A percentile compares a stretch with the other conserved stretches of the same genome.
Evolutionary conservation across 2,888 invertebrate species (phyloP).

Genomic region (Stramonita haemastoma): DNA sequence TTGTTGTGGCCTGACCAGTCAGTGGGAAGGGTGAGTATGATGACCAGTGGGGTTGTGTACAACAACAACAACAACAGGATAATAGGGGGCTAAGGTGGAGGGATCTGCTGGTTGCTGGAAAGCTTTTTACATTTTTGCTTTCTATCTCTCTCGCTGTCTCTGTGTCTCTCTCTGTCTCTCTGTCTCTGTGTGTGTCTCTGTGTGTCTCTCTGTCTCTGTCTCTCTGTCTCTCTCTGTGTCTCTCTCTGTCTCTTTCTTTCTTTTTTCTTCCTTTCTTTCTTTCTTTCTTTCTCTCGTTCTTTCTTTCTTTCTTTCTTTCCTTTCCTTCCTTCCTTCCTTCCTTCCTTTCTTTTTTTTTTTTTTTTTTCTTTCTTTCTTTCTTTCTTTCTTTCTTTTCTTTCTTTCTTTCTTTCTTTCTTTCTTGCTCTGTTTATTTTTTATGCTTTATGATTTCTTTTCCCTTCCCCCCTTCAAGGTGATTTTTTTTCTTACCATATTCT

Average conservation of each 20-base stretch:
- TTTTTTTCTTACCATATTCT: too few species aligned
- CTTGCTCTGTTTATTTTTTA: not conserved
- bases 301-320: too few species aligned
- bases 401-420: not conserved
- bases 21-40: conserved; percentile 32
- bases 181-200: too few species aligned
- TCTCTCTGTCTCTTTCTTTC: too few species aligned
- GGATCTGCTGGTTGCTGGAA: not conserved
- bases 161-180: not conserved
- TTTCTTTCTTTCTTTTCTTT: not conserved
- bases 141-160: not conserved
- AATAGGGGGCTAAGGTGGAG: not conserved
- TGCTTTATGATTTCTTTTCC: too few species aligned
- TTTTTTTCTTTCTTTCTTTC: not conserved
- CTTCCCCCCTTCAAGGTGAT: too few species aligned
- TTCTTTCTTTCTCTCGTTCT: too few species aligned
- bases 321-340: too few species aligned
- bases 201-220: too few species aligned
- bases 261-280: too few species aligned
- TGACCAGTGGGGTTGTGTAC: not conserved
- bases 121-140: not conserved
- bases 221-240: too few species aligned
- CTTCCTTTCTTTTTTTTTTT: too few species aligned
- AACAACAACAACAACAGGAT: not conserved
- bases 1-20: not conserved